Base-by-base conservation (phyloP, 2,113 vertebrate species). In the Oplegnathus fasciatus region DNA sequence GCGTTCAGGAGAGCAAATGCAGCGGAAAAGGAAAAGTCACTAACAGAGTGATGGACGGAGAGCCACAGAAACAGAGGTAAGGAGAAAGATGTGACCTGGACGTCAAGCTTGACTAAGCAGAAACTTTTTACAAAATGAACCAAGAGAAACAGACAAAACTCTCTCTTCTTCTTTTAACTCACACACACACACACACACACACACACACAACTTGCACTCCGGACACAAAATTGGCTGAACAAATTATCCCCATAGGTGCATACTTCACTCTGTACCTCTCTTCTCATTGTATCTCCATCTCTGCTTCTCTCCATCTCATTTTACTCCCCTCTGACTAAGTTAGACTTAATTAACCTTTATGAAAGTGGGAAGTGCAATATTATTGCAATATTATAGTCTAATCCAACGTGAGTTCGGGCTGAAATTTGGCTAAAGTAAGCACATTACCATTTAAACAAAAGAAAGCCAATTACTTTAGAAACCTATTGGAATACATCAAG, bases 311-410 rank as follows among this genome's bases (percentile, higher is more conserved):
- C 64, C 3, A 40, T 75, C 60, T 82, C 69, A 67, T 85, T 85
- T 70, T 26, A 70, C 28, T 82, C 78, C 57, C 78, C 22, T 71
- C 61, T 78, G 82, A 84, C 30, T 71, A 18, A 75, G 15, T 58
- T 66, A 78, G 75, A 78, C 69, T 78, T 74, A 84, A 83, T 90
- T 86, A 88, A 88, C 79, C 79, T 85, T 85, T 42, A 86, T 80
- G 71, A 75, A 82, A 89, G 73, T 58, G 28, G 30, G 40, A 73
- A 71, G 75, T 34, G 18, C 74, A 77, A 79, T 84, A 78, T 83
- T 75, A 89, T 77, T 15, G 62, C 61, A 69, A 54, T 44, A 72
- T 87, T 75, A 74, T 9, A 55, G 58, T 46, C 48, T 30, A 55
- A 82, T 85, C 78, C n/a, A 64, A 55, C 86, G 20, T 54, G n/a